Evolutionary conservation across 2,797 vertebrate species (phyloP).

Genomic region (Liasis olivaceus): DNA sequence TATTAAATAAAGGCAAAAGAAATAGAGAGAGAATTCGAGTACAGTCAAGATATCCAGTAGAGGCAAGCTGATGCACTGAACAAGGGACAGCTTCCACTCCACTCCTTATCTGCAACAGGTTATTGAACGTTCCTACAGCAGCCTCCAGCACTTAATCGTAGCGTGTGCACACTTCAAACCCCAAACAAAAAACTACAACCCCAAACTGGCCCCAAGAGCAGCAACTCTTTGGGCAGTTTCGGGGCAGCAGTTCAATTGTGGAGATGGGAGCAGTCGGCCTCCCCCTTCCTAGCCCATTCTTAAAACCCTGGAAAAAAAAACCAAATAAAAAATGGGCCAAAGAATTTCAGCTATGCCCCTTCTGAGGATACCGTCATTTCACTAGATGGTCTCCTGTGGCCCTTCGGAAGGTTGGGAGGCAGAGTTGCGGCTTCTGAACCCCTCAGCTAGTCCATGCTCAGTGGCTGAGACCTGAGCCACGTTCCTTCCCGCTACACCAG

Average conservation of each 20-base stretch:
- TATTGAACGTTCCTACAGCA: background rate
- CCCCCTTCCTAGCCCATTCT: background rate
- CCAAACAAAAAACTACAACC: background rate
- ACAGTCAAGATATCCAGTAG: background rate
- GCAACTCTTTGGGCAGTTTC: background rate
- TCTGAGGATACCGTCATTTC: background rate
- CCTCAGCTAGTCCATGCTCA: background rate
- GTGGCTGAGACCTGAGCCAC: background rate
- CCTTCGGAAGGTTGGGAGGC: background rate
- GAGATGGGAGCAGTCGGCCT: background rate
- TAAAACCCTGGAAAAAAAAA: background rate
- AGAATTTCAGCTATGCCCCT: background rate
- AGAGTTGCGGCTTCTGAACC: background rate
- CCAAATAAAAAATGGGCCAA: background rate
- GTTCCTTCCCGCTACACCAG: background rate
- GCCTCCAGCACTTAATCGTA: background rate
- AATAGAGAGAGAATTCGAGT: background rate
- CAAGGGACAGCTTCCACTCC: background rate
- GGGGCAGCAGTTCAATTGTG: background rate
- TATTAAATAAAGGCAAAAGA: slow-evolving; percentile 10
- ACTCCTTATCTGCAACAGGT: background rate
- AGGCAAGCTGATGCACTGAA: background rate
- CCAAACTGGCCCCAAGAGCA: background rate
- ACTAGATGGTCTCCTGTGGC: background rate
- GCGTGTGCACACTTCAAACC: too few relatives aligned